These are phyloP conservation scores for Pseudomyrmex sp. DNA, from an alignment of 1,140 invertebrate species.

Conservation along the genomic window DNA sequence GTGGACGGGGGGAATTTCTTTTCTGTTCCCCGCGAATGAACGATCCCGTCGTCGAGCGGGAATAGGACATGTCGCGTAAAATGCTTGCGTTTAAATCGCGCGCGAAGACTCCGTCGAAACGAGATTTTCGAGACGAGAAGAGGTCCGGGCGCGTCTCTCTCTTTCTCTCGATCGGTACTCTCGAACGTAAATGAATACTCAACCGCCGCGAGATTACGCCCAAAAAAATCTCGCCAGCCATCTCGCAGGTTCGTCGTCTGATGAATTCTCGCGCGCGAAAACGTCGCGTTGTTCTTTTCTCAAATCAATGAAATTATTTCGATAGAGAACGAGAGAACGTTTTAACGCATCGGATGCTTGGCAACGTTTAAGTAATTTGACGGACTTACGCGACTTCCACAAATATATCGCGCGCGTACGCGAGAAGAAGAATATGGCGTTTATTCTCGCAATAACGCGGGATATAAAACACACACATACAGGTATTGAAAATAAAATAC, in stretches of 20 bases:
- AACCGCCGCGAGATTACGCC: conserved; percentile 50
- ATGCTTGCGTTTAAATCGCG: conserved; percentile 47
- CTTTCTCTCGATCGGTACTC: too few relatives aligned
- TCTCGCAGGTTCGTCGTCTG: conserved; percentile 9
- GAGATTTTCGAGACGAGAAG: conserved; percentile 12
- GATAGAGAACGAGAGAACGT: conserved; percentile 59
- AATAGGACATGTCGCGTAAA: conserved; percentile 24
- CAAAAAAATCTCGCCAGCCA: conserved; percentile 30
- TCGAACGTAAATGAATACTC: conserved; percentile 3
- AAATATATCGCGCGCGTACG: not conserved
- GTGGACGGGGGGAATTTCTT: conserved; percentile 27
- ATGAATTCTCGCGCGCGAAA: conserved; percentile 62
- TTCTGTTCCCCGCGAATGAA: conserved; percentile 55
- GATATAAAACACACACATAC: too few relatives aligned
- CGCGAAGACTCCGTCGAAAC: conserved; percentile 15
- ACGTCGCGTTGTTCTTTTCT: conserved; percentile 48
- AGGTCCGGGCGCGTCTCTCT: too few relatives aligned
- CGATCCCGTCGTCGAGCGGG: not conserved
- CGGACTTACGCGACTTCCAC: conserved; percentile 4
- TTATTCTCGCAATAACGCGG: not conserved
- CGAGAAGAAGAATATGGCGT: not conserved
- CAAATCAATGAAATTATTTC: conserved; percentile 52
- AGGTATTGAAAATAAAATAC: too few relatives aligned
- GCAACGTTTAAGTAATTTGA: conserved; percentile 9
- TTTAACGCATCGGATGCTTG: conserved; percentile 54